Percentiles rank a stretch among this genome's conserved stretches.
Evolutionary conservation across 2,888 invertebrate species (phyloP).

Genomic region (Rhagophthalmus giganteus): DNA sequence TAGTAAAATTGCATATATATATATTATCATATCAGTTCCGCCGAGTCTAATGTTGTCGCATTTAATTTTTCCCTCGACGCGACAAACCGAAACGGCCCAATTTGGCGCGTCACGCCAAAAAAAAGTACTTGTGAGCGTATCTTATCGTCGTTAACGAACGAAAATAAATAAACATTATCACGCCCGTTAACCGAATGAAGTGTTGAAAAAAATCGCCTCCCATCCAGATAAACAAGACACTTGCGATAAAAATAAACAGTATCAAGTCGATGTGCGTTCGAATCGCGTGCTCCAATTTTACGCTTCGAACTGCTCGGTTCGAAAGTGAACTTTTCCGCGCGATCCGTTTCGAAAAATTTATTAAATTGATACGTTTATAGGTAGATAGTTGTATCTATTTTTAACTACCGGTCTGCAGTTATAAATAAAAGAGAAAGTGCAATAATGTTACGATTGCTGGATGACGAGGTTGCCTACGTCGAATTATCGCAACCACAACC

Average conservation of each 20-base stretch:
- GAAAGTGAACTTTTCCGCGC: constrained; percentile 5
- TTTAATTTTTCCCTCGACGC: too few species aligned
- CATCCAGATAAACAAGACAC: constrained; percentile 1
- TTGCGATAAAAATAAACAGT: constrained; percentile 14
- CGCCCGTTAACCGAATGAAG: too few species aligned
- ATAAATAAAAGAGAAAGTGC: constrained; percentile 21
- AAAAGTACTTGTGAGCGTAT: too few species aligned
- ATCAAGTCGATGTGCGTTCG: constrained; percentile 3
- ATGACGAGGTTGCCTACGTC: constrained; percentile 29
- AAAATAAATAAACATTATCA: too few species aligned
- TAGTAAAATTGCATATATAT: too few species aligned
- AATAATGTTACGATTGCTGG: constrained; percentile 25
- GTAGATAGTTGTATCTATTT: neutral
- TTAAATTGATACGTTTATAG: neutral
- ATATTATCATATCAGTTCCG: too few species aligned
- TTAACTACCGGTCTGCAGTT: constrained; percentile 1
- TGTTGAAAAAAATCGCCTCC: constrained; percentile 5
- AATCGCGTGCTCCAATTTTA: neutral
- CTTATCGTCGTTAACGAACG: too few species aligned
- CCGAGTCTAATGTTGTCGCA: too few species aligned
- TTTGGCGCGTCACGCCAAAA: too few species aligned
- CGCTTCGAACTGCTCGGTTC: neutral
- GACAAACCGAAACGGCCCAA: too few species aligned
- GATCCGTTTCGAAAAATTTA: neutral
- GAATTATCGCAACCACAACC: constrained; percentile 26